phyloP scores from a whole-genome alignment of 2,113 vertebrate species.

The Serilophus lunatus region DNA sequence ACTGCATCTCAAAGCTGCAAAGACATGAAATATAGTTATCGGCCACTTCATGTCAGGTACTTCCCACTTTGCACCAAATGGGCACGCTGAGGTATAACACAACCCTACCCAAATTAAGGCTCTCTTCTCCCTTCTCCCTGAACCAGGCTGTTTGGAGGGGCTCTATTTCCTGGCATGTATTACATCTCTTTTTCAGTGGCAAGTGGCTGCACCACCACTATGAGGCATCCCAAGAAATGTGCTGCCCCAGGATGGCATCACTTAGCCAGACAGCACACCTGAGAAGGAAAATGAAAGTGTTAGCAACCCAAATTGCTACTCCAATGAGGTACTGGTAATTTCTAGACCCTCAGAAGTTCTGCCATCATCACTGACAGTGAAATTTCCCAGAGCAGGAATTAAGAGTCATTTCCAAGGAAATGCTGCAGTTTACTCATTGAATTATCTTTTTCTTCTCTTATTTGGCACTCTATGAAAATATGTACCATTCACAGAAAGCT shows the following conservation, averaged over 20 bases:
- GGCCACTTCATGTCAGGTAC: background rate
- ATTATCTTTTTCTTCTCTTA: background rate
- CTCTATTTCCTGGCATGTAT: background rate
- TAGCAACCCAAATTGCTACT: background rate
- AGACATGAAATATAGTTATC: background rate
- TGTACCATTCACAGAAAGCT: background rate
- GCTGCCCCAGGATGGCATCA: background rate
- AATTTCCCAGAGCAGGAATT: background rate
- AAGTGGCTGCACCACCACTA: accelerated
- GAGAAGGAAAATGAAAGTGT: background rate
- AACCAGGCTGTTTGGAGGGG: background rate
- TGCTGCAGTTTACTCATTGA: background rate
- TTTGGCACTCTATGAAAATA: background rate
- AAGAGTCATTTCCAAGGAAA: background rate
- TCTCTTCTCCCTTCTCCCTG: background rate
- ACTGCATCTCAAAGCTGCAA: background rate
- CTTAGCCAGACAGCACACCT: background rate
- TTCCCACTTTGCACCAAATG: background rate
- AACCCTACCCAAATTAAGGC: background rate
- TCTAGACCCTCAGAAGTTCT: background rate
- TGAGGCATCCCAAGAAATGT: background rate
- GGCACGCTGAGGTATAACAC: accelerated
- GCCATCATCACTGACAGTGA: accelerated
- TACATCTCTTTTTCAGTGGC: background rate
- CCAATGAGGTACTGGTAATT: background rate